Percentiles rank a stretch among this genome's conserved stretches.
Conservation (phyloP, 2,797 vertebrate genomes). For the Betta splendens region DNA sequence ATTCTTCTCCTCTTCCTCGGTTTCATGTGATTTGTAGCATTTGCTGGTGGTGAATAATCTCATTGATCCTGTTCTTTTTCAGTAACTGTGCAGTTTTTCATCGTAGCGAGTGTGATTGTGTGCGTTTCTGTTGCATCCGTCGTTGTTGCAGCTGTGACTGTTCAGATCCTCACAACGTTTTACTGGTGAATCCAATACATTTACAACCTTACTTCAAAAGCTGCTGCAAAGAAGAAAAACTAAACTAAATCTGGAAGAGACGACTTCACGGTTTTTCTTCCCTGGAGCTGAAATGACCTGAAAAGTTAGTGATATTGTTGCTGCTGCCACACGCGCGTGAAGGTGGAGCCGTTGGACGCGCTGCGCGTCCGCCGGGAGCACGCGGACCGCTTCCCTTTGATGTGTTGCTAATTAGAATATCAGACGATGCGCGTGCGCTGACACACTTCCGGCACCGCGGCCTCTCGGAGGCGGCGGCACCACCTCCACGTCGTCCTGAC, state of each 20-base stretch:
- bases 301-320: slow-evolving; percentile 32
- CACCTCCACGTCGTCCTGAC: slow-evolving; percentile 49
- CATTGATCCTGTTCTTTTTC: no score
- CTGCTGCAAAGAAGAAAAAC: neutral
- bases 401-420: slow-evolving; percentile 72
- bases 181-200: neutral
- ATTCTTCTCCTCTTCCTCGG: no score
- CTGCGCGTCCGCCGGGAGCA: slow-evolving; percentile 50
- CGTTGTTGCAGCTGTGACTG: no score
- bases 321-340: slow-evolving; percentile 14
- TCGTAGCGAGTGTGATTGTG: no score
- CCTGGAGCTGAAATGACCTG: slow-evolving; percentile 37
- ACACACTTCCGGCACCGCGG: slow-evolving; percentile 60
- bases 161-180: no score
- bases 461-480: slow-evolving; percentile 44
- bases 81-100: no score
- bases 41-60: no score
- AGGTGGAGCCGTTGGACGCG: slow-evolving; percentile 65
- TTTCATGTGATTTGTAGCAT: no score
- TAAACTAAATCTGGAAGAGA: neutral
- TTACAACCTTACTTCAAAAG: neutral
- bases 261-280: slow-evolving; percentile 10
- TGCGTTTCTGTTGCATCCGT: no score
- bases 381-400: slow-evolving; percentile 69
- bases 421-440: slow-evolving; percentile 50